Evolutionary conservation across 2,113 vertebrate genomes (phyloP).

Genomic region (Apus apus): DNA sequence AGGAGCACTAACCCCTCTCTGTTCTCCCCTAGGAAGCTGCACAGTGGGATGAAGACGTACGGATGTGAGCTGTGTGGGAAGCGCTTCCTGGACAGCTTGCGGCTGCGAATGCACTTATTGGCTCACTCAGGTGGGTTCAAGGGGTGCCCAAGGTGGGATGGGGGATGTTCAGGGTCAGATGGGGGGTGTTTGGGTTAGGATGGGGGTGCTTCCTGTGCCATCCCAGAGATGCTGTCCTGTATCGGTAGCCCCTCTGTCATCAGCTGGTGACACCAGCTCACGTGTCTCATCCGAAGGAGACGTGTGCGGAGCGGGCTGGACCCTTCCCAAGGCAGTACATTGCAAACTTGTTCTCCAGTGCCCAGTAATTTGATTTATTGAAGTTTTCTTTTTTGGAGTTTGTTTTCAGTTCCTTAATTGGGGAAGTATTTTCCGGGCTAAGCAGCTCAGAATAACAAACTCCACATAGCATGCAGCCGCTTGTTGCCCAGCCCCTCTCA

Average conservation of each 20-base stretch:
- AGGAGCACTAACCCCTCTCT: slow-evolving; percentile 33
- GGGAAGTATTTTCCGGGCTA: slow-evolving; percentile 1
- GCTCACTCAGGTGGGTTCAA: slow-evolving; percentile 92
- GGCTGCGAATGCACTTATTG: slow-evolving; percentile 98
- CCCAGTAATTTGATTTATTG: not conserved
- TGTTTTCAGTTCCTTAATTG: not conserved
- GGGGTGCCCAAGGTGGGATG: not conserved
- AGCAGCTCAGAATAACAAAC: not conserved
- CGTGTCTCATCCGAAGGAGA: rapidly evolving
- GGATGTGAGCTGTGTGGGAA: slow-evolving; percentile 97
- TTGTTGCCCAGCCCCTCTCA: not conserved
- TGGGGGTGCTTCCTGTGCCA: not conserved
- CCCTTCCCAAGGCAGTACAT: not conserved
- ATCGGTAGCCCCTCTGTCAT: too few relatives aligned
- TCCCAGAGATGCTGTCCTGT: rapidly evolving
- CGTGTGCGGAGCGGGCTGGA: not conserved
- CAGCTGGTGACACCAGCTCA: not conserved
- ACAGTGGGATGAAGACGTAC: slow-evolving; percentile 98
- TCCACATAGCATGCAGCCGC: not conserved
- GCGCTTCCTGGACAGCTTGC: slow-evolving; percentile 96
- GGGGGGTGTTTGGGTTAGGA: not conserved
- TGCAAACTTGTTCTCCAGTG: not conserved
- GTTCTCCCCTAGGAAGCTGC: slow-evolving; percentile 88
- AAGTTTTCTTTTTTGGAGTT: not conserved
- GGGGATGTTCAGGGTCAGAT: not conserved